Percentiles rank a stretch among this genome's conserved stretches.
Conservation (phyloP, 2,888 invertebrate genomes). For the Plagiodera versicolora region DNA sequence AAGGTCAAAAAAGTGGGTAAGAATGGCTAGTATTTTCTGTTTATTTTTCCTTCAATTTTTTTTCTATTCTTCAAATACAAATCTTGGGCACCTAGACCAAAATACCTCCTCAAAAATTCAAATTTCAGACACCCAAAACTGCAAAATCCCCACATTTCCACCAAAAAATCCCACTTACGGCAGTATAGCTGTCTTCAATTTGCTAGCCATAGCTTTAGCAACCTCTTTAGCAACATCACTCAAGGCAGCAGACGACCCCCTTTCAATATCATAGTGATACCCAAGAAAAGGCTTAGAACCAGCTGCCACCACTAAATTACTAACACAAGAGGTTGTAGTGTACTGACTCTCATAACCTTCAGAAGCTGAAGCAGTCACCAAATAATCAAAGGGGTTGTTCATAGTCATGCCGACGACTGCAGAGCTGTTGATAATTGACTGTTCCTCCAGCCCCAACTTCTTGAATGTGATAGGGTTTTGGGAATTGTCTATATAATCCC, state of each 20-base stretch:
- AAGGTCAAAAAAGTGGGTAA: no score
- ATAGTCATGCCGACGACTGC: slow-evolving; percentile 73
- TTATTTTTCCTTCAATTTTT: no score
- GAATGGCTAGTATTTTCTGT: no score
- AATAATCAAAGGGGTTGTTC: slow-evolving; percentile 82
- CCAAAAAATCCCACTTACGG: slow-evolving; percentile 64
- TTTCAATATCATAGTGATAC: slow-evolving; percentile 89
- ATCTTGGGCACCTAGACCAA: no score
- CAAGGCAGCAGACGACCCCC: slow-evolving; percentile 76
- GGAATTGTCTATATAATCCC: not conserved
- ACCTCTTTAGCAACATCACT: slow-evolving; percentile 93
- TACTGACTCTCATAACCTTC: slow-evolving; percentile 74
- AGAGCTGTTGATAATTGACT: slow-evolving; percentile 74
- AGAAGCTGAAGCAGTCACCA: slow-evolving; percentile 77
- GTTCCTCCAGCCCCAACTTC: slow-evolving; percentile 85
- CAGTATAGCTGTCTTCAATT: slow-evolving; percentile 75
- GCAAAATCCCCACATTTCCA: no score
- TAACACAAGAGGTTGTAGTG: slow-evolving; percentile 74
- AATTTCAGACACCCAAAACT: no score
- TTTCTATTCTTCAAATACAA: no score
- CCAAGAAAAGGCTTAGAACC: slow-evolving; percentile 85
- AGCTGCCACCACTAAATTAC: slow-evolving; percentile 72
- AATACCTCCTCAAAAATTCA: no score
- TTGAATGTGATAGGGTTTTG: slow-evolving; percentile 60
- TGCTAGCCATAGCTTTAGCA: slow-evolving; percentile 62